A percentile compares a stretch with the other conserved stretches of the same genome.
These are phyloP conservation scores for Pampusana beccarii DNA, from an alignment of 2,113 vertebrate species.

Conservation along the genomic window DNA sequence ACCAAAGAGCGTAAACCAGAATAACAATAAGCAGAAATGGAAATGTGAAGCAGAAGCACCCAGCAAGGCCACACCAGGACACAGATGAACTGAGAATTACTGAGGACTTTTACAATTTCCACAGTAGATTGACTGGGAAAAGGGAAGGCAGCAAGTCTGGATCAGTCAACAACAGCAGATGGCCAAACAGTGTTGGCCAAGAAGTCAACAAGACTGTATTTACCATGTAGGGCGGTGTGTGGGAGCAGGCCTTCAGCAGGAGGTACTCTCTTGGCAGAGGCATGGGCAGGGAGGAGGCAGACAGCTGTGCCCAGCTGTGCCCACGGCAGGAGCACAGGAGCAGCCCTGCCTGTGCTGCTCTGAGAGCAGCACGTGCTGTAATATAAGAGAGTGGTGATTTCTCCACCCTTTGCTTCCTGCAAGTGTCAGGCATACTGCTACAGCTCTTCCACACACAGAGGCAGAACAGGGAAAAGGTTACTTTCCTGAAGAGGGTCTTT, in stretches of 20 bases:
- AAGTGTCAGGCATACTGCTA: neutral
- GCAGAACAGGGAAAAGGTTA: neutral
- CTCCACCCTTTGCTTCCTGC: neutral
- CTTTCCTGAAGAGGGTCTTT: neutral
- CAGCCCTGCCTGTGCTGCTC: neutral
- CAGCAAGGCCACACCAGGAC: neutral
- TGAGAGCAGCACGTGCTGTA: neutral
- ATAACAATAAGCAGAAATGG: neutral
- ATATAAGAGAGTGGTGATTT: neutral
- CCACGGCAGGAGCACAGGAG: accelerated
- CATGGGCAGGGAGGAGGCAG: neutral
- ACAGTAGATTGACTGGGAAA: neutral
- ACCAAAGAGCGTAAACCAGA: neutral
- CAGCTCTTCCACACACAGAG: accelerated
- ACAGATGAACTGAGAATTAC: neutral
- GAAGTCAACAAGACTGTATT: neutral
- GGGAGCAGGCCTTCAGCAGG: neutral
- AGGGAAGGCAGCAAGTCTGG: neutral
- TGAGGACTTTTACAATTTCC: neutral
- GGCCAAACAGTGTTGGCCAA: neutral
- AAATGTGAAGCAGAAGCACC: neutral
- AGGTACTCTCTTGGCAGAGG: neutral
- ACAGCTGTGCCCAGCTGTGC: neutral
- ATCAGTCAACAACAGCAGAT: neutral
- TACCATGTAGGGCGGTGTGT: neutral